phyloP scores from a whole-genome alignment of 2,797 vertebrate species.

The Sebastiscus tertius region DNA sequence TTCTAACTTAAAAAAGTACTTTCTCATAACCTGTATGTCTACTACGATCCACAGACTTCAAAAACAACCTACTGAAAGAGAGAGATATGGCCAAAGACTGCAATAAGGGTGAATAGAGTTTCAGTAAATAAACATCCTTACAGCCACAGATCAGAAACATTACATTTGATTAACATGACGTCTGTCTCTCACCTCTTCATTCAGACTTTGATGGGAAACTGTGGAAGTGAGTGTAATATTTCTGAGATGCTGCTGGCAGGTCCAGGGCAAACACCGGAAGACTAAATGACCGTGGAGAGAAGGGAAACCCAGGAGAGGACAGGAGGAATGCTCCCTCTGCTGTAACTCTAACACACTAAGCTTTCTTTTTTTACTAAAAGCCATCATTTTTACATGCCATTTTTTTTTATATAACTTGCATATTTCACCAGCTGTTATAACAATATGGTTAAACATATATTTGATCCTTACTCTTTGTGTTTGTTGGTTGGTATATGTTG shows the following conservation, averaged over 20 bases:
- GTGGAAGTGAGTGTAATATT: slow-evolving; percentile 75
- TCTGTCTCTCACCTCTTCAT: neutral
- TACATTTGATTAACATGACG: neutral
- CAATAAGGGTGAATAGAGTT: slow-evolving; percentile 87
- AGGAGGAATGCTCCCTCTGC: slow-evolving; percentile 74
- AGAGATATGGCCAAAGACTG: slow-evolving; percentile 88
- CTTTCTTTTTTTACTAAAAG: slow-evolving; percentile 59
- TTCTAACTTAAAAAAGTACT: neutral
- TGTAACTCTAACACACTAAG: slow-evolving; percentile 55
- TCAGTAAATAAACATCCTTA: neutral
- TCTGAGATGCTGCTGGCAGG: slow-evolving; percentile 88
- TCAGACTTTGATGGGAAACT: slow-evolving; percentile 81
- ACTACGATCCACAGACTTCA: slow-evolving; percentile 87
- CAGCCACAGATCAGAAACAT: neutral
- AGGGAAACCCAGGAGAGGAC: slow-evolving; percentile 62
- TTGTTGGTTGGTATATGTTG: slow-evolving; percentile 12
- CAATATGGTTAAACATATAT: slow-evolving; percentile 34
- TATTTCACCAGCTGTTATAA: slow-evolving; percentile 45
- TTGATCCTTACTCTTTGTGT: slow-evolving; percentile 31
- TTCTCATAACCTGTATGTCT: slow-evolving; percentile 14
- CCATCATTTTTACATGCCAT: neutral
- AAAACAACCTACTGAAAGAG: slow-evolving; percentile 98
- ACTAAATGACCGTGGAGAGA: slow-evolving; percentile 17
- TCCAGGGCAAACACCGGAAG: slow-evolving; percentile 82
- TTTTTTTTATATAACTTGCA: slow-evolving; percentile 20